Conservation (phyloP, 1,140 invertebrate genomes). For the Adelges cooleyi region DNA sequence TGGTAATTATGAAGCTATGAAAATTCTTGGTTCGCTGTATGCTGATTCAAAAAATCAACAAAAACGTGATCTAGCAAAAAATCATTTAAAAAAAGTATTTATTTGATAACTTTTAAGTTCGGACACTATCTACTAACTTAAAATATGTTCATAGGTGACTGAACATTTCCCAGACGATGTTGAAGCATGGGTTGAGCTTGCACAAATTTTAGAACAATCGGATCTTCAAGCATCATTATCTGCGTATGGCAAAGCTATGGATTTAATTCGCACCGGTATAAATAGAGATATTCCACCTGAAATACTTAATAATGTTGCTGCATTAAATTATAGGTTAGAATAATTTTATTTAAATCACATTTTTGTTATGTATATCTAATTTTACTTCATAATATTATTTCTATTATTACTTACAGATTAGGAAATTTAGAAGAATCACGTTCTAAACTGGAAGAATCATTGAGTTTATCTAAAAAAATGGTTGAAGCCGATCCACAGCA, state of each 20-base stretch:
- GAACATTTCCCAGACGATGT: slow-evolving; percentile 97
- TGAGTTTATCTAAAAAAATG: slow-evolving; percentile 67
- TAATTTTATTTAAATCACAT: too few relatives aligned
- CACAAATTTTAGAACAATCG: slow-evolving; percentile 92
- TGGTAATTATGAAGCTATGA: slow-evolving; percentile 99
- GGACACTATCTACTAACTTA: background rate
- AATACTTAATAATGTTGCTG: slow-evolving; percentile 95
- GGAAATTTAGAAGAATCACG: slow-evolving; percentile 73
- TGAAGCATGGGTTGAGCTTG: slow-evolving; percentile 97
- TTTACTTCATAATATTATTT: background rate
- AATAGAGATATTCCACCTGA: slow-evolving; percentile 92
- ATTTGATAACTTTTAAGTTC: background rate
- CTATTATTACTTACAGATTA: slow-evolving; percentile 42
- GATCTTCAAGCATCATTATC: slow-evolving; percentile 78
- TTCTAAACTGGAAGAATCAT: slow-evolving; percentile 73
- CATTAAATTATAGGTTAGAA: slow-evolving; percentile 82
- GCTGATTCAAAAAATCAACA: slow-evolving; percentile 79
- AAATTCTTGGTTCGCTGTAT: slow-evolving; percentile 94
- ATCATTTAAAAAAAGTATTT: slow-evolving; percentile 66
- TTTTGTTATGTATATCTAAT: too few relatives aligned
- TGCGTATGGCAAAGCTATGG: slow-evolving; percentile 87
- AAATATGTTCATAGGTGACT: slow-evolving; percentile 54
- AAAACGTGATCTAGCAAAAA: slow-evolving; percentile 84
- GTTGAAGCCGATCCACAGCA: slow-evolving; percentile 76
- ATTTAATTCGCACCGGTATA: slow-evolving; percentile 75